These are phyloP conservation scores for Drosophila suzukii DNA, from an alignment of 1,140 invertebrate species.

Conservation along the genomic window DNA sequence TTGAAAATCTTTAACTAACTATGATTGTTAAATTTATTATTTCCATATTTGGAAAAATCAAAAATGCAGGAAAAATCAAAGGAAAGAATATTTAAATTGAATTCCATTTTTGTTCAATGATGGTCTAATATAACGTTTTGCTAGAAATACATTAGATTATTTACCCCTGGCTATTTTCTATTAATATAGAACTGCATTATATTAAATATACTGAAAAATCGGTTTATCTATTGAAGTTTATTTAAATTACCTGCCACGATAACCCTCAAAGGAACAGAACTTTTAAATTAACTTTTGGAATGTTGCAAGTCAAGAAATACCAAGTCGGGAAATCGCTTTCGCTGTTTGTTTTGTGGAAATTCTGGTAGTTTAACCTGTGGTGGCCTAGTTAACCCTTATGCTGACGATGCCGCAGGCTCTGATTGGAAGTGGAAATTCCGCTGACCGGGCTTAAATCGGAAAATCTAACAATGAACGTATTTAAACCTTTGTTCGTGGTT, in stretches of 20 bases:
- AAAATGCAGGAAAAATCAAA: too few relatives aligned
- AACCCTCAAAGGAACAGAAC: not conserved
- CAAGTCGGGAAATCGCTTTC: not conserved
- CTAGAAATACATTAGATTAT: too few relatives aligned
- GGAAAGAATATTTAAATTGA: too few relatives aligned
- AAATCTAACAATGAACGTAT: not conserved
- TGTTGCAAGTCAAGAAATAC: not conserved
- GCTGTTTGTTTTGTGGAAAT: not conserved
- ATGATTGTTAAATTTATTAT: too few relatives aligned
- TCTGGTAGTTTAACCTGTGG: conserved; percentile 1
- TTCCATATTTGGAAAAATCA: too few relatives aligned
- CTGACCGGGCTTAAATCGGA: not conserved
- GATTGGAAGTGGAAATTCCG: conserved; percentile 11
- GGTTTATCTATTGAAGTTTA: too few relatives aligned
- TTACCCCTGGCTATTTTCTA: too few relatives aligned
- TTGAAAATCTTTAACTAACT: too few relatives aligned
- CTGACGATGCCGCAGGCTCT: conserved; percentile 10
- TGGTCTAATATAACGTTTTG: too few relatives aligned
- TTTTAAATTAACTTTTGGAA: not conserved
- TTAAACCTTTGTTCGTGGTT: not conserved
- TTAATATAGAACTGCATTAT: too few relatives aligned
- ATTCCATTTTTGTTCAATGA: too few relatives aligned
- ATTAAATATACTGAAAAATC: too few relatives aligned
- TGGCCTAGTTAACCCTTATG: conserved; percentile 7
- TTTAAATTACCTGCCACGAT: not conserved